Evolutionary conservation across 2,888 invertebrate species (phyloP), one percentile per base, ranked within the genome.

Genomic region (Spodoptera picta): DNA sequence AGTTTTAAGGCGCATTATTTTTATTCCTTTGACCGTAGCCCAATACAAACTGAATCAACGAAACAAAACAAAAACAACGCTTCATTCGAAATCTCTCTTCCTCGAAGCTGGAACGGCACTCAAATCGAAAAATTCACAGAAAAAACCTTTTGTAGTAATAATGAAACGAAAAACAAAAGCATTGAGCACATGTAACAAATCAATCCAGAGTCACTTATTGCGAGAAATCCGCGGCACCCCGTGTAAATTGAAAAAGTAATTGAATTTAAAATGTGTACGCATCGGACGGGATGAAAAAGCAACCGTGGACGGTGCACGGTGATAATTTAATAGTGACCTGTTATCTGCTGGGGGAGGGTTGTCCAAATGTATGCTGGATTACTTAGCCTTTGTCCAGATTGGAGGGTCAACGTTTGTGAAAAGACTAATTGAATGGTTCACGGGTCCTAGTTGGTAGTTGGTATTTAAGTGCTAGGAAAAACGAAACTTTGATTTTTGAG

Each of bases 161-260:
- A 73, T 55, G 44, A 45, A 73, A 57, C 24, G 46, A 44, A 69
- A 72, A 75, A 63, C 65, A 69, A 69, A 71, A 69, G 14, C 45
- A 9, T 51, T 64, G 59, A 62, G 53, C 60, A 67, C 65, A 52
- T 61, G 73, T 78, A 79, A 83, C 83, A 83, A 84, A 87, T 84
- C 85, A 83, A 87, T 84, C 81, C 58, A 58, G 50, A 27, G 54
- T 41, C 73, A 68, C 78, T 83, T 82, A 80, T 82, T 74, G 70
- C 73, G 71, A 69, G 69, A 73, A 79, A 80, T 81, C 79, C 80
- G 77, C 60, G 73, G 64, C 77, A 58, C 61, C 69, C 64, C 73
- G 78, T 69, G 85, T 76, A 83, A 85, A 89, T 88, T 87, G 87
- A 82, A 83, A 72, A 84, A 82, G 83, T 87, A 86, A 89, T 88